Conservation (phyloP, 2,888 invertebrate species). For the Agonum fuliginosum region DNA sequence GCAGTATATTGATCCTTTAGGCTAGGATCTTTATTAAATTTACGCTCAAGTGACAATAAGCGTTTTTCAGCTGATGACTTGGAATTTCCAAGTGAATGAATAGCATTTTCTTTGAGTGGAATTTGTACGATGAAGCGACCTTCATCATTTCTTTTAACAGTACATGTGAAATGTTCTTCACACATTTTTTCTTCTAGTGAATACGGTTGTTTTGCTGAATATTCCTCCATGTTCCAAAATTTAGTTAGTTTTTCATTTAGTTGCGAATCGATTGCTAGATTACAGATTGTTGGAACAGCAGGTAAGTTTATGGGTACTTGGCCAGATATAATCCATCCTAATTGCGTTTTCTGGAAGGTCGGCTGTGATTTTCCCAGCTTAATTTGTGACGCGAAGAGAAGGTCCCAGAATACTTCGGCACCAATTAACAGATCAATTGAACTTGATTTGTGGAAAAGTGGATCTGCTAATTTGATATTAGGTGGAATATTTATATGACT, state of each 20-base stretch:
- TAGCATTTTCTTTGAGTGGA: constrained; percentile 8
- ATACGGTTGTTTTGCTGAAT: background rate
- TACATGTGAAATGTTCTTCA: constrained; percentile 6
- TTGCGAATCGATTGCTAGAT: background rate
- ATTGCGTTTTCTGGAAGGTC: constrained; percentile 34
- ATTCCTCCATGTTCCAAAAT: constrained; percentile 25
- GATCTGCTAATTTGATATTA: constrained; percentile 48
- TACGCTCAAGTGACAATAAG: constrained; percentile 7
- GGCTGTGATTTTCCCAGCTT: background rate
- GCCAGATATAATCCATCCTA: constrained; percentile 56
- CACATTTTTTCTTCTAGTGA: background rate
- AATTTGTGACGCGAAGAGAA: constrained; percentile 58
- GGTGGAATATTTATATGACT: background rate
- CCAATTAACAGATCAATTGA: constrained; percentile 52
- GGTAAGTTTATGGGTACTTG: too few species aligned
- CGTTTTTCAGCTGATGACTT: background rate
- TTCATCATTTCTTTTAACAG: background rate
- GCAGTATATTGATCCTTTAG: constrained; percentile 42
- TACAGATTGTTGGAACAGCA: too few species aligned
- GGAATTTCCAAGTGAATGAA: background rate
- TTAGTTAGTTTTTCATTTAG: background rate
- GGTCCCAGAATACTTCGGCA: constrained; percentile 50
- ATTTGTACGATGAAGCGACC: constrained; percentile 42
- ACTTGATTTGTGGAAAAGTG: background rate
- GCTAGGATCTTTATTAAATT: constrained; percentile 30